Conservation (phyloP, 2,797 vertebrate genomes). For the Threskiornis aethiopicus region DNA sequence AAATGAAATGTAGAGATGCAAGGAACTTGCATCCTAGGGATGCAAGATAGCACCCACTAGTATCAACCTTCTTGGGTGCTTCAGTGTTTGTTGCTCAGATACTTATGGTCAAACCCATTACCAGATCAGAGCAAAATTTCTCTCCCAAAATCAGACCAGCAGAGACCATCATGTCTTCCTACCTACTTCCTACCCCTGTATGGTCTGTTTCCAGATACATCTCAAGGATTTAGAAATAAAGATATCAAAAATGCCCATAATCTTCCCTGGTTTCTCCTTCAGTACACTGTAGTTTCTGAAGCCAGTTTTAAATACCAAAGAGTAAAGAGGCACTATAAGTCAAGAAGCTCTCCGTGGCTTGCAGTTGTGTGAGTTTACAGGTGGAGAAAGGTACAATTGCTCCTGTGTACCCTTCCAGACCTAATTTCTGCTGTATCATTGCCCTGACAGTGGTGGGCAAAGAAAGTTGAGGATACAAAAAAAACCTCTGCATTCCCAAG, state of each 20-base stretch:
- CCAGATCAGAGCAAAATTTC: background rate
- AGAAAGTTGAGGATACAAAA: background rate
- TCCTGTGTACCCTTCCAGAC: background rate
- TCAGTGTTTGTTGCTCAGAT: background rate
- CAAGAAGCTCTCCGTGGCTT: background rate
- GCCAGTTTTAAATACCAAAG: background rate
- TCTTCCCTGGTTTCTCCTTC: background rate
- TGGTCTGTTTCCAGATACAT: background rate
- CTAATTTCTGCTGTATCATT: background rate
- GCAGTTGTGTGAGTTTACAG: background rate
- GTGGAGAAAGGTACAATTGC: background rate
- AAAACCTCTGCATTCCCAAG: background rate
- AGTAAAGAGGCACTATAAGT: background rate
- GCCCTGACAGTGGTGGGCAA: background rate
- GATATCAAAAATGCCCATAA: background rate
- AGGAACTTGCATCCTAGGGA: background rate
- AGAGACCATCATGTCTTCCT: background rate
- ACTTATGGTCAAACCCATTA: background rate
- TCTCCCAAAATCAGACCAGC: background rate
- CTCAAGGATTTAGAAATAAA: background rate
- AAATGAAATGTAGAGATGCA: background rate
- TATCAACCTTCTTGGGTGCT: background rate
- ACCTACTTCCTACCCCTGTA: background rate
- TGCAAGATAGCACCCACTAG: background rate
- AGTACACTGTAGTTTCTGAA: background rate